Base-by-base conservation (phyloP, 2,888 invertebrate species). In the Eulithis prunata region DNA sequence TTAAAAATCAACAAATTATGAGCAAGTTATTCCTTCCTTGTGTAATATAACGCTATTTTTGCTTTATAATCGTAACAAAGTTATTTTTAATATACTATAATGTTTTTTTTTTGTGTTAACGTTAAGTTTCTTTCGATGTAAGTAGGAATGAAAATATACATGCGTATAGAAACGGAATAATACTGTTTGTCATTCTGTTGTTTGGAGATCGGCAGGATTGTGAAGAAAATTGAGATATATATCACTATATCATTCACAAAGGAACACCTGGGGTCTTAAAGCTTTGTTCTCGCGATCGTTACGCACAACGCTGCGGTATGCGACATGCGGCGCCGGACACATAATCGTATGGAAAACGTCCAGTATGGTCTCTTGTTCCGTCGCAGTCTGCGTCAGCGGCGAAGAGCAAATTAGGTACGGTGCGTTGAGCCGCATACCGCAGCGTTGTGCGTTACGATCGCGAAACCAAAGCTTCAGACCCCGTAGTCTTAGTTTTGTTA, bases 21-120 rank as follows among this genome's bases (percentile, higher is more conserved):
- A 82, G 76, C 76, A 78, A 86, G 79, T 81, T 71, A 81, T 82
- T 85, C 84, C 86, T 86, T 88, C 87, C 87, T 88, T 83, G 82
- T 90, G 86, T 91, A 86, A 87, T 83, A 80, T 88, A 89, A 87
- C 83, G 86, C 87, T 87, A 85, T 86, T 84, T 86, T 87, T 88
- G 86, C 88, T 89, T 90, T 88, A 75, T 88, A 84, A 86, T 86
- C 76, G 82, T 86, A 88, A 88, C 83, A 83, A 82, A 84, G 84
- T 86, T 86, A 77, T 86, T 89, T 87, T 86, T 82, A 85, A 86
- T 87, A 86, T 84, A 84, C 79, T 84, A 85, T 84, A 81, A 68
- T 85, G 85, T 84, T 80, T 82, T 87, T 38, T n/a, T 86, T 78
- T 81, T 78, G 82, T 82, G 79, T 85, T 88, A 84, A 86, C 83